Conservation (phyloP, 1,140 invertebrate species). For the Mamestra configurata region DNA sequence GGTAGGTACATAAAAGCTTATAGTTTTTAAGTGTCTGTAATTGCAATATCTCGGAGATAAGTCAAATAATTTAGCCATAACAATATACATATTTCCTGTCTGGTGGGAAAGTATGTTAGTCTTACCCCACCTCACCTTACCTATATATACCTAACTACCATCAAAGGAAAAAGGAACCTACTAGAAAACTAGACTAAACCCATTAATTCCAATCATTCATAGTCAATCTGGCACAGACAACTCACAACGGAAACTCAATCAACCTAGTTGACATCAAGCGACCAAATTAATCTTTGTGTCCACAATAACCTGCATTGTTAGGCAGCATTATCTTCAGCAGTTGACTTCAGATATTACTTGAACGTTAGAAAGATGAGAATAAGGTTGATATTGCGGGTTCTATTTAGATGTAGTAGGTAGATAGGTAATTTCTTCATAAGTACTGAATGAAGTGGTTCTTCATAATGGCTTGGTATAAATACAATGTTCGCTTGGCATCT, state of each 20-base stretch:
- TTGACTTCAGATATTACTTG: background rate
- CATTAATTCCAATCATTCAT: background rate
- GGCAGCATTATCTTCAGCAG: background rate
- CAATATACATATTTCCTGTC: no score
- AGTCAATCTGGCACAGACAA: background rate
- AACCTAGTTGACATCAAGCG: constrained; percentile 3
- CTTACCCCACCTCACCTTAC: no score
- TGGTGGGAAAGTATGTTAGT: no score
- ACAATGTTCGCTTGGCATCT: background rate
- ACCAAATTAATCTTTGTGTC: constrained; percentile 10
- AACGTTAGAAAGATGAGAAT: background rate
- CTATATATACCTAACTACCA: no score
- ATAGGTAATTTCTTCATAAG: constrained; percentile 8
- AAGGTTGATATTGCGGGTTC: background rate
- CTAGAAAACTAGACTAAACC: no score
- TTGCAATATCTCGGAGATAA: no score
- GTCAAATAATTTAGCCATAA: no score
- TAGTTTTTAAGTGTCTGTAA: no score
- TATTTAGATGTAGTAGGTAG: background rate
- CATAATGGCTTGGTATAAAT: constrained; percentile 32
- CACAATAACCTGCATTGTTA: constrained; percentile 32
- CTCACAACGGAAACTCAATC: background rate
- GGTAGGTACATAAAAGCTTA: no score
- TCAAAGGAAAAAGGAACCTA: no score
- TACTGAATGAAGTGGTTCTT: constrained; percentile 16